Evolutionary conservation across 1,140 invertebrate genomes (phyloP).

Genomic region (Antheraea pernyi): DNA sequence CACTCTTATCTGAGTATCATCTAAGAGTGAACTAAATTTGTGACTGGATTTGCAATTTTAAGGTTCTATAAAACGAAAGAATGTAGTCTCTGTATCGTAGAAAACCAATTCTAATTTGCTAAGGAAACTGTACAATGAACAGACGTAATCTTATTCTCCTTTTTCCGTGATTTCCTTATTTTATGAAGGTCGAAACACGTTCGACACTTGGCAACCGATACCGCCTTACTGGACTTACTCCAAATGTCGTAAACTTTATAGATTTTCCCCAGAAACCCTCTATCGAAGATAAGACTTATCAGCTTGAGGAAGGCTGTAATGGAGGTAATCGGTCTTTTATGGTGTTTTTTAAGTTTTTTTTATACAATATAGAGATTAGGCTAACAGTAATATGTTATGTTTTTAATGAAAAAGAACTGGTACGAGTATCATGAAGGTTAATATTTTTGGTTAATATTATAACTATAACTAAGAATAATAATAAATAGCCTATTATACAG

Average conservation of each 20-base stretch:
- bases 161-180: slow-evolving; percentile 5
- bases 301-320: slow-evolving; percentile 3
- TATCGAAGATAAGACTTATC: slow-evolving; percentile 8
- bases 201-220: slow-evolving; percentile 23
- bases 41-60: background rate
- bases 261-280: slow-evolving; percentile 14
- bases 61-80: background rate
- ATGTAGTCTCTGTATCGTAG: background rate
- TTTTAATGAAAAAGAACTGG: background rate
- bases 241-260: slow-evolving; percentile 36
- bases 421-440: too few species aligned
- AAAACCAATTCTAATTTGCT: background rate
- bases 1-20: background rate
- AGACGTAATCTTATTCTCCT: background rate
- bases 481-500: too few species aligned
- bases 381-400: background rate
- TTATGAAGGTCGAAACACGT: slow-evolving; percentile 26
- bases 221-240: slow-evolving; percentile 26
- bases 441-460: too few species aligned
- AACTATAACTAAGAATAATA: too few species aligned
- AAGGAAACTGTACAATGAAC: slow-evolving; percentile 5
- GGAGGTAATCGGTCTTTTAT: background rate
- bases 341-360: background rate
- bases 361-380: background rate
- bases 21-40: background rate